phyloP scores from a whole-genome alignment of 2,888 invertebrate genomes.

The Orthosia cruda region DNA sequence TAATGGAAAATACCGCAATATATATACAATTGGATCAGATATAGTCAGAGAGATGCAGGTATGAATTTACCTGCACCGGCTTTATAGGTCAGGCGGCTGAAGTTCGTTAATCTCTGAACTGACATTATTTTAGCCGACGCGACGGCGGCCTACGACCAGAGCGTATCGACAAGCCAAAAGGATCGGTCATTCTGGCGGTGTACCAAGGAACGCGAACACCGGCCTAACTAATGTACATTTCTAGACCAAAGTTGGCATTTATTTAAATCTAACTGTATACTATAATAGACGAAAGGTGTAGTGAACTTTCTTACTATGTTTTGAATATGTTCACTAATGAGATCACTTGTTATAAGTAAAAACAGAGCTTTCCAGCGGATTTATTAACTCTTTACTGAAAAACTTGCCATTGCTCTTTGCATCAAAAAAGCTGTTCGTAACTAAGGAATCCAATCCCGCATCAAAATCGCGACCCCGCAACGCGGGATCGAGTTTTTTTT shows the following conservation, averaged over 20 bases:
- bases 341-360: neutral
- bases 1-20: slow-evolving; percentile 26
- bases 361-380: neutral
- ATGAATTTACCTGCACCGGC: slow-evolving; percentile 79
- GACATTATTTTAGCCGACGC: slow-evolving; percentile 90
- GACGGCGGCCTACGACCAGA: slow-evolving; percentile 84
- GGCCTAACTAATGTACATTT: slow-evolving; percentile 89
- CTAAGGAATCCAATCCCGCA: no score
- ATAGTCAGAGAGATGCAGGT: slow-evolving; percentile 68
- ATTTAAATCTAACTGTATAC: slow-evolving; percentile 32
- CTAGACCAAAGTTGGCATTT: slow-evolving; percentile 90
- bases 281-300: slow-evolving; percentile 9
- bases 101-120: slow-evolving; percentile 91
- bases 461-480: no score
- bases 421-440: neutral
- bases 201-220: slow-evolving; percentile 90
- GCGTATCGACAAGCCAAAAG: slow-evolving; percentile 91
- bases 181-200: slow-evolving; percentile 90
- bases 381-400: neutral
- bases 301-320: neutral
- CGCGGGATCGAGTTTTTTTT: no score
- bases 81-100: slow-evolving; percentile 90
- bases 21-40: slow-evolving; percentile 31
- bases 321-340: neutral
- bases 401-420: neutral